Conservation (phyloP, 2,888 invertebrate species). For the Limnephilus rhombicus region DNA sequence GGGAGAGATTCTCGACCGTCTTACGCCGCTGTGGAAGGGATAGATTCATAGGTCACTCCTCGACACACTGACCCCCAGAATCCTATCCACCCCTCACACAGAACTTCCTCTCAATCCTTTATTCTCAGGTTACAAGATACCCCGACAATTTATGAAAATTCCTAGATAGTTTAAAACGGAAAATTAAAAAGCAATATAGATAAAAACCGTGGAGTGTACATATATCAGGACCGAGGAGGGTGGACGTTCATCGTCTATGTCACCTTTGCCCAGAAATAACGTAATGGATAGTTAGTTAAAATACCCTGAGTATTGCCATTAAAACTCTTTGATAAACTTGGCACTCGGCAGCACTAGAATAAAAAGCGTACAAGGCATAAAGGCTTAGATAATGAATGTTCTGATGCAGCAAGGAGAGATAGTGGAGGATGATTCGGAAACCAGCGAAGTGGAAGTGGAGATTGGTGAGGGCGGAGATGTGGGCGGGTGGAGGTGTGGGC, state of each 20-base stretch:
- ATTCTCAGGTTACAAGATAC: too few species aligned
- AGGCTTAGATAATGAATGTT: constrained; percentile 41
- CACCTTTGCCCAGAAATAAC: neutral
- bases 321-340: neutral
- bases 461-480: neutral
- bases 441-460: constrained; percentile 16
- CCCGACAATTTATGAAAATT: too few species aligned
- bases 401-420: constrained; percentile 45
- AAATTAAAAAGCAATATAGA: too few species aligned
- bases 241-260: neutral
- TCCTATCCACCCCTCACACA: too few species aligned
- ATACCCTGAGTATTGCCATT: too few species aligned
- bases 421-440: constrained; percentile 23
- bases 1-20: too few species aligned
- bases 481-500: neutral
- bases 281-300: neutral
- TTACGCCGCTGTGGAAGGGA: too few species aligned
- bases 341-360: constrained; percentile 8
- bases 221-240: neutral
- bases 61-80: too few species aligned
- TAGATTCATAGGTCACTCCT: too few species aligned
- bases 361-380: constrained; percentile 25
- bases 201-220: too few species aligned
- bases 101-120: too few species aligned
- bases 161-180: too few species aligned